phyloP scores from a whole-genome alignment of 1,140 invertebrate genomes.

The Manduca sexta region DNA sequence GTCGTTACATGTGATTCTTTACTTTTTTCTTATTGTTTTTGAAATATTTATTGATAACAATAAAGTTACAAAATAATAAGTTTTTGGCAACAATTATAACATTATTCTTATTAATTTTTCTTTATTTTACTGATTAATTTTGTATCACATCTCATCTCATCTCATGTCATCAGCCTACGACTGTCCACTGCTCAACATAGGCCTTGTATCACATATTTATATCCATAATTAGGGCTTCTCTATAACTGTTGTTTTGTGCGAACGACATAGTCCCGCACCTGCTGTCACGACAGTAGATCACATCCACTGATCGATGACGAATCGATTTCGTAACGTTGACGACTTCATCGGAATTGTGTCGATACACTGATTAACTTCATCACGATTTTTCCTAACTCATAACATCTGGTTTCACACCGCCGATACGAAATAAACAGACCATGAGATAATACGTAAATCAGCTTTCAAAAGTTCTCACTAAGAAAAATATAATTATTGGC shows the following conservation, averaged over 20 bases:
- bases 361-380: slow-evolving; percentile 32
- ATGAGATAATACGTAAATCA: not conserved
- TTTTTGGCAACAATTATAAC: too few relatives aligned
- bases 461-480: too few relatives aligned
- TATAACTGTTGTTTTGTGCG: not conserved
- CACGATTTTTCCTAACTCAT: slow-evolving; percentile 12
- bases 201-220: too few relatives aligned
- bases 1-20: too few relatives aligned
- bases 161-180: too few relatives aligned
- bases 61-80: too few relatives aligned
- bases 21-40: too few relatives aligned
- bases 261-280: slow-evolving; percentile 45
- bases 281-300: slow-evolving; percentile 65
- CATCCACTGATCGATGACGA: slow-evolving; percentile 58
- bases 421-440: not conserved
- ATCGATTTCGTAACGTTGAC: slow-evolving; percentile 57
- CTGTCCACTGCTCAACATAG: too few relatives aligned
- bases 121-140: too few relatives aligned
- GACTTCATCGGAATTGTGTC: slow-evolving; percentile 55
- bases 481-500: not conserved
- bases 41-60: too few relatives aligned
- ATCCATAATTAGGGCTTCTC: not conserved
- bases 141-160: too few relatives aligned
- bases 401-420: not conserved
- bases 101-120: too few relatives aligned